Evolutionary conservation across 2,888 invertebrate genomes (phyloP).

Genomic region (Epirrhoe alternata): DNA sequence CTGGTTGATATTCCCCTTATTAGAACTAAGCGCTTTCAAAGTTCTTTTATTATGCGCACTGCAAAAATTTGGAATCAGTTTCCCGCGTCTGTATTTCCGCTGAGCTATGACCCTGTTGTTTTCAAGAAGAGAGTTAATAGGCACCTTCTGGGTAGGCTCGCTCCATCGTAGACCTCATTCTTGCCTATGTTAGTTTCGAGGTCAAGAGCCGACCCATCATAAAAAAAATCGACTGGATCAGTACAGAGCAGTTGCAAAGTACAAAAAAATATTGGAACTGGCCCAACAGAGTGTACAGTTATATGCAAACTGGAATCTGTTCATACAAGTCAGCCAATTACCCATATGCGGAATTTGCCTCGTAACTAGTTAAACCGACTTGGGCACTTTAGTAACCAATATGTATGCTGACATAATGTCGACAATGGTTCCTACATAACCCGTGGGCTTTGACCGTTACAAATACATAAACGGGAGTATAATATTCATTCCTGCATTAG

Average conservation of each 20-base stretch:
- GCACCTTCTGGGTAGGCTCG: too few species aligned
- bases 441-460: constrained; percentile 1
- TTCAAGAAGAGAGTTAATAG: too few species aligned
- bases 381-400: neutral
- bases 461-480: neutral
- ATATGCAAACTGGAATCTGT: constrained; percentile 24
- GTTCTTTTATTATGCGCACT: too few species aligned
- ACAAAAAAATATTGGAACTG: constrained; percentile 15
- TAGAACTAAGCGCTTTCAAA: too few species aligned
- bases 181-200: too few species aligned
- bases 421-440: constrained; percentile 7
- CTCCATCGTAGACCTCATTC: too few species aligned
- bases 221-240: too few species aligned
- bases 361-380: constrained; percentile 4
- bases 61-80: too few species aligned
- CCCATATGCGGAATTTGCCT: constrained; percentile 21
- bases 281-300: constrained; percentile 13
- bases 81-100: too few species aligned
- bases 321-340: constrained; percentile 27
- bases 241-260: constrained; percentile 5
- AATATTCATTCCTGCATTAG: neutral
- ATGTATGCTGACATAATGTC: constrained; percentile 12
- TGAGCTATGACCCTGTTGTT: too few species aligned
- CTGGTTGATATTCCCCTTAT: too few species aligned
- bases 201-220: too few species aligned